Percentiles rank a stretch among this genome's conserved stretches.
Conservation (phyloP, 2,888 invertebrate species). For the Brenthis ino region DNA sequence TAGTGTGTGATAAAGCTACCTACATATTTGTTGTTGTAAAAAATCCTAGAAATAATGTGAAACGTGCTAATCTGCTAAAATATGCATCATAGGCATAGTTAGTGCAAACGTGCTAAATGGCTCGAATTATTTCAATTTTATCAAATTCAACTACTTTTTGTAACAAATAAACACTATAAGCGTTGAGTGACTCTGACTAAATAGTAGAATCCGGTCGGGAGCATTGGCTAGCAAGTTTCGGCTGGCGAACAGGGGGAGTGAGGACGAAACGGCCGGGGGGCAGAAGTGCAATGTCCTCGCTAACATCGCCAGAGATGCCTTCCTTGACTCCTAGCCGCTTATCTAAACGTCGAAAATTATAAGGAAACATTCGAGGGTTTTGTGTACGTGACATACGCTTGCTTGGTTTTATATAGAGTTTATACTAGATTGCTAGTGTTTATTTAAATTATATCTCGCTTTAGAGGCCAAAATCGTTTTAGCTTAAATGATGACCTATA, state of each 20-base stretch:
- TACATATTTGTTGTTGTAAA: conserved; percentile 18
- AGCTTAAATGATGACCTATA: background rate
- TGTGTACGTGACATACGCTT: conserved; percentile 41
- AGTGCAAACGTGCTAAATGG: conserved; percentile 31
- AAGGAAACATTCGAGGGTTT: conserved; percentile 51
- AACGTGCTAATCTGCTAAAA: conserved; percentile 34
- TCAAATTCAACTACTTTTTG: conserved; percentile 24
- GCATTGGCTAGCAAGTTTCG: conserved; percentile 75
- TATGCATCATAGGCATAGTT: conserved; percentile 26
- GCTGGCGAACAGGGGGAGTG: conserved; percentile 62
- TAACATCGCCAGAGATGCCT: conserved; percentile 73
- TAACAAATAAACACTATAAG: conserved; percentile 43
- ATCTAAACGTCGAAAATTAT: conserved; percentile 61
- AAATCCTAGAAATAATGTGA: conserved; percentile 3
- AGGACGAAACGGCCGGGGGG: conserved; percentile 64
- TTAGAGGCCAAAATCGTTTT: background rate
- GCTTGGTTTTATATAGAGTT: conserved; percentile 24
- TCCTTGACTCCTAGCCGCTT: conserved; percentile 56
- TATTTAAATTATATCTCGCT: conserved; percentile 17
- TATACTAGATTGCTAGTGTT: conserved; percentile 20
- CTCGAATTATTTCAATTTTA: conserved; percentile 5
- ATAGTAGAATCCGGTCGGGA: conserved; percentile 74
- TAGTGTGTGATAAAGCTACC: conserved; percentile 15
- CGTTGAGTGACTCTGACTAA: conserved; percentile 55
- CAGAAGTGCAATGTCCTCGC: conserved; percentile 82